These are phyloP conservation scores for Odontamblyopus lacepedii DNA, from an alignment of 2,797 vertebrate species.

Conservation along the genomic window DNA sequence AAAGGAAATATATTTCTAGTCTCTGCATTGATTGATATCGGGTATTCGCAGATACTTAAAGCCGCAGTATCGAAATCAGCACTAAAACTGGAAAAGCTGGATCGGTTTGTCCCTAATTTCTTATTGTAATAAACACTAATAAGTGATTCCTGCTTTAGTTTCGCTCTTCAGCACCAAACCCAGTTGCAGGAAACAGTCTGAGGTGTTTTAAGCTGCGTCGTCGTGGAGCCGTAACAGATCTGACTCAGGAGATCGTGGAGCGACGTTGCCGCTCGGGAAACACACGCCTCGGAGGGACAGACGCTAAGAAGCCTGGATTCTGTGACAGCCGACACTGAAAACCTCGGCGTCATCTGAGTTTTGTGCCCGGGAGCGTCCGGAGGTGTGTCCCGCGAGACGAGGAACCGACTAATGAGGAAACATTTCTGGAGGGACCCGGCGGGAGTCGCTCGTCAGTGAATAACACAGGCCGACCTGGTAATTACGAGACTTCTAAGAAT, in stretches of 20 bases:
- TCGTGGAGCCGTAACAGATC: not conserved
- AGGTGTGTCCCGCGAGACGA: not conserved
- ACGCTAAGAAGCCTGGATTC: not conserved
- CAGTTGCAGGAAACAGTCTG: no score
- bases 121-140: no score
- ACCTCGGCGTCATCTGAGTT: not conserved
- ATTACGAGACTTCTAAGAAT: constrained; percentile 1
- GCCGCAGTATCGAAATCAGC: no score
- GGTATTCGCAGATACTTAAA: no score
- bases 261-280: not conserved
- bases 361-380: not conserved
- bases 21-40: no score
- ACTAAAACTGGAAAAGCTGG: no score
- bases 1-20: no score
- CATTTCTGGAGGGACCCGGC: not conserved
- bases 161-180: no score
- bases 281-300: not conserved
- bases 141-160: no score
- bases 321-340: not conserved
- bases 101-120: no score
- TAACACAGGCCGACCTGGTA: not conserved
- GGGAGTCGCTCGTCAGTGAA: not conserved
- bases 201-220: not conserved
- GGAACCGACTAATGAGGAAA: constrained; percentile 5
- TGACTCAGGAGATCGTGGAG: not conserved